phyloP scores from a whole-genome alignment of 35 echinoderm and acorn worm species.

The Chiridota heheva region DNA sequence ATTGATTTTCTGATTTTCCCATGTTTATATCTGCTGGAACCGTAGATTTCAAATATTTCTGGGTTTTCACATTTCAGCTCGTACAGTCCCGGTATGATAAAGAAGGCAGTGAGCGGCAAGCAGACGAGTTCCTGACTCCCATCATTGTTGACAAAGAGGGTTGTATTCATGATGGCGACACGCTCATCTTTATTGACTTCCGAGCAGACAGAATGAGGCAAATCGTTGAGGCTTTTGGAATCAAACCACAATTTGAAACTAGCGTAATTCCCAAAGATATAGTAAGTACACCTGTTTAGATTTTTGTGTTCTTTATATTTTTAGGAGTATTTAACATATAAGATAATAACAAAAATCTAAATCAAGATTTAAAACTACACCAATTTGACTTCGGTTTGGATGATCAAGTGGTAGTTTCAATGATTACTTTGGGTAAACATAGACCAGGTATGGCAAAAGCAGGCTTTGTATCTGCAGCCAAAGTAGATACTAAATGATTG shows the following conservation, averaged over 20 bases:
- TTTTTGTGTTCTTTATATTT: no score
- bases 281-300: conserved; percentile 42
- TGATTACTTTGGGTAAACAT: no score
- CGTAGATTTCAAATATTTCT: no score
- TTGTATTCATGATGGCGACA: conserved; percentile 89
- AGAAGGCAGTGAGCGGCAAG: conserved; percentile 49
- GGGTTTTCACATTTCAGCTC: conserved; percentile 44
- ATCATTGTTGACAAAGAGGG: conserved; percentile 86
- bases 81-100: conserved; percentile 70
- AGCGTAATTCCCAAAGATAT: conserved; percentile 83
- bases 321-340: neutral
- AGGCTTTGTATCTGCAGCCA: no score
- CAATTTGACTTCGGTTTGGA: no score
- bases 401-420: no score
- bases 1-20: no score
- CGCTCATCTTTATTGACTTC: conserved; percentile 92
- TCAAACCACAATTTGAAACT: conserved; percentile 91
- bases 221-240: conserved; percentile 71
- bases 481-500: no score
- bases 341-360: neutral
- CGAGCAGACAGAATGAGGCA: conserved; percentile 89
- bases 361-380: no score
- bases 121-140: conserved; percentile 93
- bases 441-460: no score
- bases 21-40: no score